Evolutionary conservation across 2,113 vertebrate genomes (phyloP), one percentile per base, ranked within the genome.

Genomic region (Ictidomys tridecemlineatus): DNA sequence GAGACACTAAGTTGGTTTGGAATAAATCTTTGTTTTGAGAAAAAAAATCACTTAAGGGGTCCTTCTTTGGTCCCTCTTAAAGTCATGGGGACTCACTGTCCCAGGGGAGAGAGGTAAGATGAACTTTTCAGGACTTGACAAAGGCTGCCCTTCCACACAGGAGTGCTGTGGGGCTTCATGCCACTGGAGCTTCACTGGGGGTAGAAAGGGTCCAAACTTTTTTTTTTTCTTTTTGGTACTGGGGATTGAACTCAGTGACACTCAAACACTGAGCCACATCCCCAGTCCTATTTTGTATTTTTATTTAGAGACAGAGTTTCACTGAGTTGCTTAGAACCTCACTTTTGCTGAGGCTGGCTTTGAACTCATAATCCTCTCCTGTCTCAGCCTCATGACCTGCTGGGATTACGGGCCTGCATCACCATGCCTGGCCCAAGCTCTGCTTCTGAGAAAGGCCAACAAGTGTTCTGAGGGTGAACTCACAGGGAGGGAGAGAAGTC

Each of bases 21-120:
- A 92, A 45, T 85, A 45, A 63, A 74, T 86, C 95, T 96, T 80
- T 30, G 4, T 37, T 77, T 26, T 72, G 42, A 65, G 67, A 58
- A 72, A 45, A 45, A 45, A 65, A 45, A n/a, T 70, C 58, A 32
- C n/a, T 79, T 34, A 30, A 86, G n/a, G 14, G 45, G 70, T 34
- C 24, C 10, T 82, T 93, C 56, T 93, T 67, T 8, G 8, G 20
- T 45, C 17, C 58, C 16, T 53, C 56, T 53, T 73, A 90, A 82
- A 74, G 30, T 45, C 30, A 16, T 9, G 63, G 69, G 4, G 18
- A 20, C 13, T 45, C n/a, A 32, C 4, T 84, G 34, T 28, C 76
- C 24, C 39, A 37, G 53, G 9, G 24, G 11, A 56, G 30, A 4
- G 24, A 26, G 32, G 42, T 26, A 51, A 89, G 4, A 56, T 69